These are phyloP conservation scores for Piprites chloris DNA, from an alignment of 2,113 vertebrate species.

Conservation along the genomic window DNA sequence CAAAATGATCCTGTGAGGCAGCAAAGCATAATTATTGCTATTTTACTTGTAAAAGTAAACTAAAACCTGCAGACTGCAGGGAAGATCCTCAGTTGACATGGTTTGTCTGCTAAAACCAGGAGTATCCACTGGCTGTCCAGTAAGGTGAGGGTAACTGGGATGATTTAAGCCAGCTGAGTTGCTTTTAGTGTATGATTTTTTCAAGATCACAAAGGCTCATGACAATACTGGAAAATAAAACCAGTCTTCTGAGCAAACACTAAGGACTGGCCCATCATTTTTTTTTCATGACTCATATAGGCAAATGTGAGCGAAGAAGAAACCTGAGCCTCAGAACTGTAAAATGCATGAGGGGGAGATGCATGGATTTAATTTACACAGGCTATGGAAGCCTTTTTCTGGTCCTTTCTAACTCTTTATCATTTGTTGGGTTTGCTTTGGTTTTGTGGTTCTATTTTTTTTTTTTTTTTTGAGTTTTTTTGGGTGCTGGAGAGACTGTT, in stretches of 20 bases:
- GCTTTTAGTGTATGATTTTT: neutral
- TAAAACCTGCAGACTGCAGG: neutral
- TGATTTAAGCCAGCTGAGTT: neutral
- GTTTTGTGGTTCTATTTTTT: neutral
- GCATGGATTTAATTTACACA: neutral
- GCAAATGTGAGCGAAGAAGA: neutral
- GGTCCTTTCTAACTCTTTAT: neutral
- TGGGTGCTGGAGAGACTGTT: fast-evolving
- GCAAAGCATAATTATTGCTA: neutral
- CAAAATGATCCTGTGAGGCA: neutral
- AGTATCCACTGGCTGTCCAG: neutral
- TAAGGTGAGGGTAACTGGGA: neutral
- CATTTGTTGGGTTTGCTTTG: neutral
- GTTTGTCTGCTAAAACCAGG: neutral
- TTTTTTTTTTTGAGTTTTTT: neutral
- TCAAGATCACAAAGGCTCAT: neutral
- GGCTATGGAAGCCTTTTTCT: neutral
- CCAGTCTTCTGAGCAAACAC: neutral
- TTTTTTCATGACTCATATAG: neutral
- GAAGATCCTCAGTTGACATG: neutral
- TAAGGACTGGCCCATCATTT: neutral
- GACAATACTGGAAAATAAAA: neutral
- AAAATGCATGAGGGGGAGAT: neutral
- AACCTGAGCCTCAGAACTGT: neutral
- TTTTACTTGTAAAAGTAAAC: neutral